Evolutionary conservation across 2,797 vertebrate species (phyloP).

Genomic region (Huso huso): DNA sequence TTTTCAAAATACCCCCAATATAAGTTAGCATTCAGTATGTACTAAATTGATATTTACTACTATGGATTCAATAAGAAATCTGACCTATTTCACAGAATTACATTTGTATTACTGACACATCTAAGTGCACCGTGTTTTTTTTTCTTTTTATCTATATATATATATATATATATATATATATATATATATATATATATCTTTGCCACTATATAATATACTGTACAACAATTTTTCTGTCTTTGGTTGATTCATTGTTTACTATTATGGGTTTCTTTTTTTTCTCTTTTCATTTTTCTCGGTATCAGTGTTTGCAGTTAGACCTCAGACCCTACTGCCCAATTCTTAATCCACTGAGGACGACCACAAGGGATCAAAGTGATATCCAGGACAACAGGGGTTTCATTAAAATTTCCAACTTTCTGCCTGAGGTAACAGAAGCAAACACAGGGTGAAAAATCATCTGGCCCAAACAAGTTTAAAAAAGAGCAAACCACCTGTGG

Average conservation of each 20-base stretch:
- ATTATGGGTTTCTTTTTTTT: neutral
- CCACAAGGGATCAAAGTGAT: slow-evolving; percentile 73
- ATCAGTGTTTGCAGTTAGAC: slow-evolving; percentile 25
- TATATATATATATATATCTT: no score
- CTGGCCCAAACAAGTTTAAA: slow-evolving; percentile 78
- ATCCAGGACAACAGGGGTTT: slow-evolving; percentile 76
- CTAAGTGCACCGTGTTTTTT: no score
- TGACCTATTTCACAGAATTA: no score
- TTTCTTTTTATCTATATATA: no score
- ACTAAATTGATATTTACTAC: no score
- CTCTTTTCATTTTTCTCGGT: slow-evolving; percentile 2
- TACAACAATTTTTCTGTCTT: neutral
- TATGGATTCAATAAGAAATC: no score
- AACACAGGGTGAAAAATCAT: slow-evolving; percentile 69
- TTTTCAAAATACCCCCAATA: no score
- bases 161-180: no score
- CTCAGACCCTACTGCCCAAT: slow-evolving; percentile 13
- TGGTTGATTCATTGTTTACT: neutral
- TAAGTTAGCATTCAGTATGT: no score
- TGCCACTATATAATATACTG: no score
- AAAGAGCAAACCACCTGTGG: slow-evolving; percentile 79
- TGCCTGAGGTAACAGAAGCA: slow-evolving; percentile 70
- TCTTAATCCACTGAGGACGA: slow-evolving; percentile 49
- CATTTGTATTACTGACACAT: no score
- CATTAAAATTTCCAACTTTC: slow-evolving; percentile 73